Evolutionary conservation across 2,113 vertebrate genomes (phyloP).

Genomic region (Podiceps cristatus): DNA sequence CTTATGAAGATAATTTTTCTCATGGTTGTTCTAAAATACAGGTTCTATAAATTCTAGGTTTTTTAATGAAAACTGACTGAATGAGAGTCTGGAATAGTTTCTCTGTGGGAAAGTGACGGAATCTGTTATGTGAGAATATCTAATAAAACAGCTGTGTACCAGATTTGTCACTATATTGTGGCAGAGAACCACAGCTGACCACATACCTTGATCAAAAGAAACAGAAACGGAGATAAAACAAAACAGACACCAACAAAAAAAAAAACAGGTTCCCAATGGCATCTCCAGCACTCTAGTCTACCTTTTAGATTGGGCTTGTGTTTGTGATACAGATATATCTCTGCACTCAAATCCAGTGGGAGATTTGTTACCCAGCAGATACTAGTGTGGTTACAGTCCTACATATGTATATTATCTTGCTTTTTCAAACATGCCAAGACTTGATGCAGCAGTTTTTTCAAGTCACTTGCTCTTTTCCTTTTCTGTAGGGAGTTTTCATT

Average conservation of each 20-base stretch:
- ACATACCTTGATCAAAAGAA: not conserved
- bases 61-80: not conserved
- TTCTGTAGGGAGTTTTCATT: conserved; percentile 13
- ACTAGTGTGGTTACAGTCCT: not conserved
- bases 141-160: not conserved
- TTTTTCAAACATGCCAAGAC: not conserved
- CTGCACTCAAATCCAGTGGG: not conserved
- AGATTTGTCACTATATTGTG: not conserved
- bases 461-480: not conserved
- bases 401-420: not conserved
- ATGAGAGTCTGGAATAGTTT: not conserved
- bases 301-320: not conserved
- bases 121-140: not conserved
- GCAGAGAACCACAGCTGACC: not conserved
- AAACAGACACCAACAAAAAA: not conserved
- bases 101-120: not conserved
- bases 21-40: not conserved
- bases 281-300: not conserved
- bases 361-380: not conserved
- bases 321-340: not conserved
- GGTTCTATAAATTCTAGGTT: not conserved
- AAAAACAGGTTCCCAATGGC: not conserved
- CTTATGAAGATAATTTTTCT: not conserved
- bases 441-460: not conserved
- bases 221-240: not conserved